Conservation (phyloP, 2,113 vertebrate genomes). For the Alligator sinensis region DNA sequence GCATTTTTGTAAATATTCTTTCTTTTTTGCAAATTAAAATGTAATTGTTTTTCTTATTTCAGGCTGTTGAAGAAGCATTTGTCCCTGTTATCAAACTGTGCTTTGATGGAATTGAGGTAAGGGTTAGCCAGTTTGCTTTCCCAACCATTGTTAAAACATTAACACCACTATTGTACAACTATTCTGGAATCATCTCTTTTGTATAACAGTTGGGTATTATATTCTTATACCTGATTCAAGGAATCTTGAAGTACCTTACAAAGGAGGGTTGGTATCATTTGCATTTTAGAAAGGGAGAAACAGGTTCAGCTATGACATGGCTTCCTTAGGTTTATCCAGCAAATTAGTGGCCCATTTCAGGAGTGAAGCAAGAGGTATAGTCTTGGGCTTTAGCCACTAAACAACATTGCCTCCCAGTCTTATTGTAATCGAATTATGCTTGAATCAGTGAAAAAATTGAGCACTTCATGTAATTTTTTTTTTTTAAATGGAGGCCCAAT, state of each 20-base stretch:
- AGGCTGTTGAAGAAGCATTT: conserved; percentile 92
- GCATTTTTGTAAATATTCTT: neutral
- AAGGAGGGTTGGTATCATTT: no score
- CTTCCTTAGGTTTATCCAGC: no score
- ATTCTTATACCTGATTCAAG: no score
- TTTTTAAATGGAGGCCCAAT: neutral
- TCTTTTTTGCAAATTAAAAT: conserved; percentile 35
- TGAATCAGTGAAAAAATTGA: neutral
- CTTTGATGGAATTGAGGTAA: conserved; percentile 93
- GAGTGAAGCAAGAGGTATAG: no score
- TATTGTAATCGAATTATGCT: neutral
- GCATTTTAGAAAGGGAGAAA: no score
- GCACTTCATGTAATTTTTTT: neutral
- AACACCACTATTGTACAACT: neutral
- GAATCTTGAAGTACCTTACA: no score
- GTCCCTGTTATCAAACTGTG: conserved; percentile 93
- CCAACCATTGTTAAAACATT: neutral
- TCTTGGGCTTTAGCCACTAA: no score
- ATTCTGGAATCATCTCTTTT: no score
- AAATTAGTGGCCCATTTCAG: no score
- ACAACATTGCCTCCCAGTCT: neutral
- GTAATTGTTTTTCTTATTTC: neutral
- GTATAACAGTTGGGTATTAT: no score
- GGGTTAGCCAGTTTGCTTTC: neutral
- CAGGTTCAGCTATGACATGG: no score